Base-by-base conservation (phyloP, 2,797 vertebrate species). In the Sus cebifrons region DNA sequence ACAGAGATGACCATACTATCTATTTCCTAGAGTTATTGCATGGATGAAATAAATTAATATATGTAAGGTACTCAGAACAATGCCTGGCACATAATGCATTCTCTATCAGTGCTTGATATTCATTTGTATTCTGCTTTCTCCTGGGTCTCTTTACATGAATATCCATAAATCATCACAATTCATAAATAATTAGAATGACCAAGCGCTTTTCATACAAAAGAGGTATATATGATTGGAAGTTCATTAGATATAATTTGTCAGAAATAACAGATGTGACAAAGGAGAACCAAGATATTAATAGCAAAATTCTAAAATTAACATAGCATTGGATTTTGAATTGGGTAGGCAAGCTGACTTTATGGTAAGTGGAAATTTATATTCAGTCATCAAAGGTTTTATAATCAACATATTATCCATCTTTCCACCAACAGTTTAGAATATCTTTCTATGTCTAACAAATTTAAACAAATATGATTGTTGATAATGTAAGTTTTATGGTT, bases 1-100 rank as follows among this genome's bases (percentile, higher is more conserved):
- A 49, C 44, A 27, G 40, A 14, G 1, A 40, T 6, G 1, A 21
- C 60, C 5, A 64, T 15, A n/a, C 1, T 18, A 10, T 18, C 3
- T 25, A 14, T 5, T 92, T 75, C n/a, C 29, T 60, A 44, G 40
- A n/a, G 2, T 17, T 89, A 40, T 2, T 58, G 6, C 71, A 27
- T 56, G 3, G 23, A 7, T 60, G 7, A 12, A 18, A 9, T 18
- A 29, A 56, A 6, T 52, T 71, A 44, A 36, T 29, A 20, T 18
- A 21, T 14, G 8, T 23, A 56, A 84, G 9, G 9, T n/a, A 18
- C 14, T 84, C 67, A 68, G 49, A n/a, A 56, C 21, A 62, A n/a
- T 89, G 32, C 3, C 65, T 1, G 6, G 6, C 15, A 88, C 15
- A 13, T 8, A 29, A 6, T 17, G 12, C 5, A 15, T 67, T 74